Conservation (phyloP, 2,888 invertebrate species). For the Philonicus albiceps region DNA sequence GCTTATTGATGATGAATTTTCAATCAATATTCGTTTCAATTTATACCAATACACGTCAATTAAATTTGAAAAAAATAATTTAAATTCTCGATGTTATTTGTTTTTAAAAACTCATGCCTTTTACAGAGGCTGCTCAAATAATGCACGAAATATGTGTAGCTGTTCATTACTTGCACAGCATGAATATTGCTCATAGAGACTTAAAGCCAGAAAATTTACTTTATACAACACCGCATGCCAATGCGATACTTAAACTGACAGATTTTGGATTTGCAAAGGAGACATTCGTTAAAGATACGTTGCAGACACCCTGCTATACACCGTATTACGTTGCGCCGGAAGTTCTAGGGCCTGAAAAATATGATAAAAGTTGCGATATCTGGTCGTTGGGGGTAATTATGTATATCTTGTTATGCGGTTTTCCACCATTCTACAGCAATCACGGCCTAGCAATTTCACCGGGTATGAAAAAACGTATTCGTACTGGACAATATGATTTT, state of each 20-base stretch:
- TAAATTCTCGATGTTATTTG: not conserved
- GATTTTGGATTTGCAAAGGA: constrained; percentile 99
- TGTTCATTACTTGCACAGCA: constrained; percentile 90
- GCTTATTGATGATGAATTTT: not conserved
- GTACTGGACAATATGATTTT: constrained; percentile 96
- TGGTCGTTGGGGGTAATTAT: constrained; percentile 99
- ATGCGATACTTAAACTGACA: constrained; percentile 91
- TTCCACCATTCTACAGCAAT: constrained; percentile 98
- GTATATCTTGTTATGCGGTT: constrained; percentile 98
- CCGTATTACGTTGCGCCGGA: constrained; percentile 94
- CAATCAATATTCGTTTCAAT: not conserved
- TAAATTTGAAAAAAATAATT: not conserved
- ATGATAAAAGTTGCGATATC: constrained; percentile 98
- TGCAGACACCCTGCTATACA: constrained; percentile 98
- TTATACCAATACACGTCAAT: not conserved
- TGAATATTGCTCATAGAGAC: constrained; percentile 96
- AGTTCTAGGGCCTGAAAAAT: constrained; percentile 95
- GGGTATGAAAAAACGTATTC: constrained; percentile 91
- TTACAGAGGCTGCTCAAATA: constrained; percentile 87
- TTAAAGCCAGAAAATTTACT: constrained; percentile 97
- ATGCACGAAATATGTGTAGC: constrained; percentile 97
- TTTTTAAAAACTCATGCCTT: not conserved
- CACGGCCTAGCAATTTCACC: constrained; percentile 98
- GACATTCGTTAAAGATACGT: constrained; percentile 81
- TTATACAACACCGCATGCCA: constrained; percentile 78